These are phyloP conservation scores for Poecilia wingei DNA, from an alignment of 2,797 vertebrate genomes.

Conservation along the genomic window DNA sequence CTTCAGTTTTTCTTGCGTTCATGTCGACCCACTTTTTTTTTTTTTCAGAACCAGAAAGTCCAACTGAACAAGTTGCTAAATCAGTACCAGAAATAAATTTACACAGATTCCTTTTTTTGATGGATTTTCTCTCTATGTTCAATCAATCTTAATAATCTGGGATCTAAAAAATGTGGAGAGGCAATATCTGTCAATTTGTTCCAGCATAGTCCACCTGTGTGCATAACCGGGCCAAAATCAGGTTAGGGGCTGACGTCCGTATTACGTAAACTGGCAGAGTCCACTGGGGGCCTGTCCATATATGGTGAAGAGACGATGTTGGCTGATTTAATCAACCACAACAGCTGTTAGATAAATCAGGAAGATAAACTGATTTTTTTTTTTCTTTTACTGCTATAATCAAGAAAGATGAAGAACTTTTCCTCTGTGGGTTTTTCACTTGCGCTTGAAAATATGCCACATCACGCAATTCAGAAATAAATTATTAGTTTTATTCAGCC, in stretches of 20 bases:
- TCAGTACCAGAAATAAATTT: background rate
- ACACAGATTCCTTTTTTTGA: background rate
- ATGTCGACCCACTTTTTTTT: background rate
- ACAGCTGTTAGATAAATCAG: conserved; percentile 55
- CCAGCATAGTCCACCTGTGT: conserved; percentile 56
- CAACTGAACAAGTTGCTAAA: background rate
- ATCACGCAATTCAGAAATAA: conserved; percentile 49
- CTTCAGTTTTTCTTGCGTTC: background rate
- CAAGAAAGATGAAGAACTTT: conserved; percentile 63
- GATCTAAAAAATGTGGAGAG: conserved; percentile 12
- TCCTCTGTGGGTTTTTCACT: conserved; percentile 34
- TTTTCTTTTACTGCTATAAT: conserved; percentile 56
- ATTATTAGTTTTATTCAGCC: conserved; percentile 33
- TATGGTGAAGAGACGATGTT: conserved; percentile 49
- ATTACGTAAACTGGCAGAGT: conserved; percentile 46
- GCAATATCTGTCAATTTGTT: conserved; percentile 35
- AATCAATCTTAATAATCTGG: conserved; percentile 10
- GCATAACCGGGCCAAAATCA: conserved; percentile 42
- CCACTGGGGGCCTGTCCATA: conserved; percentile 46
- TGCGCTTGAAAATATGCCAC: conserved; percentile 33
- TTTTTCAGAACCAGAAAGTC: conserved; percentile 2
- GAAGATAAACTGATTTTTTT: conserved; percentile 50
- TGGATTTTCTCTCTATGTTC: conserved; percentile 12
- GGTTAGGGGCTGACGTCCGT: conserved; percentile 49
- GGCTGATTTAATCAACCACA: conserved; percentile 61